Conservation (phyloP, 2,888 invertebrate genomes). For the Leptopterna dolabrata region DNA sequence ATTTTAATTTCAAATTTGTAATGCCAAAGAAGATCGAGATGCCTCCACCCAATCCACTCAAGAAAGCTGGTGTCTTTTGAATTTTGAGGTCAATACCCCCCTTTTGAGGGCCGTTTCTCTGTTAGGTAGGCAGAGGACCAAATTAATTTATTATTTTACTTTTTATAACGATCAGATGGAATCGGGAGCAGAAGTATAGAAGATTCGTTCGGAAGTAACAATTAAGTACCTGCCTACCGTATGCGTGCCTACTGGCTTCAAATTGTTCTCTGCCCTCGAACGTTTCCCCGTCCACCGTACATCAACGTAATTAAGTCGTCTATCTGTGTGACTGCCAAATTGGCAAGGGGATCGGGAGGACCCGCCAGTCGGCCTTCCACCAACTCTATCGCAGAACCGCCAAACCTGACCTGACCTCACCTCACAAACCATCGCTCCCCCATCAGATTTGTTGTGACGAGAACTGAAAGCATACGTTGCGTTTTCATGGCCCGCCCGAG, state of each 20-base stretch:
- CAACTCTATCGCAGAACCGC: neutral
- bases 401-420: conserved; percentile 27
- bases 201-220: too few relatives aligned
- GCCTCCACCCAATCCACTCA: too few relatives aligned
- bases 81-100: too few relatives aligned
- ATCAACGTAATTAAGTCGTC: neutral
- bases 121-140: too few relatives aligned
- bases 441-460: conserved; percentile 35
- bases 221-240: too few relatives aligned
- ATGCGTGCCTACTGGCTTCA: neutral
- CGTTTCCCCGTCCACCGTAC: neutral
- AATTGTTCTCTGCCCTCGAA: neutral
- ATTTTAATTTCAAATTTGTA: too few relatives aligned
- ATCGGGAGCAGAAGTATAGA: too few relatives aligned
- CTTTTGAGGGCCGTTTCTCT: too few relatives aligned
- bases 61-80: too few relatives aligned
- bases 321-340: neutral
- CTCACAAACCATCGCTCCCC: neutral
- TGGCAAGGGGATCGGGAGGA: neutral
- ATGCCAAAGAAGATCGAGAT: too few relatives aligned
- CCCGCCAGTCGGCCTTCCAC: neutral
- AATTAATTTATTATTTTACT: too few relatives aligned
- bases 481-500: neutral
- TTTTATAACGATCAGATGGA: too few relatives aligned
- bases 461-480: neutral